phyloP scores from a whole-genome alignment of 2,888 invertebrate species.

The Pterobdella sp. region DNA sequence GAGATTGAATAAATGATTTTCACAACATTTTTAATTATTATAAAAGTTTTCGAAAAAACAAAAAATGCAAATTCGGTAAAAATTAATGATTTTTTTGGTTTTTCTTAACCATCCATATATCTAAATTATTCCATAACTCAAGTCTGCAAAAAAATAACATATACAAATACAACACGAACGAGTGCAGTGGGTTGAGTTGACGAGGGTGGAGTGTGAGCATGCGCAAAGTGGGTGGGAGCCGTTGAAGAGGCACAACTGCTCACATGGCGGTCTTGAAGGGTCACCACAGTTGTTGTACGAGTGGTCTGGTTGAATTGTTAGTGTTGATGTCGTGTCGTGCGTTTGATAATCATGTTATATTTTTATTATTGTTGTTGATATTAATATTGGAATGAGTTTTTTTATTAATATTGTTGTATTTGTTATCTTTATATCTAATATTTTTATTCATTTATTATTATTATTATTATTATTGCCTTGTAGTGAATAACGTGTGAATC shows the following conservation, averaged over 20 bases:
- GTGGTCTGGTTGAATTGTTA: neutral
- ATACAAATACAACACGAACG: conserved; percentile 46
- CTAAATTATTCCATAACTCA: too few relatives aligned
- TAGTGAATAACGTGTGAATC: too few relatives aligned
- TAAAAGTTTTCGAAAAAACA: neutral
- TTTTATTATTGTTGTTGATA: neutral
- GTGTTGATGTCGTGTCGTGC: neutral
- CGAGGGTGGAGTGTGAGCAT: conserved; percentile 73
- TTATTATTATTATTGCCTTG: neutral
- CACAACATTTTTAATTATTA: neutral
- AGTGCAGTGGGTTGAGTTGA: conserved; percentile 64
- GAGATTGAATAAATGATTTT: conserved; percentile 24
- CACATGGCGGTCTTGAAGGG: conserved; percentile 65
- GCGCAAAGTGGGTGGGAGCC: conserved; percentile 57
- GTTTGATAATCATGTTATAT: neutral
- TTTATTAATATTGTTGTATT: neutral
- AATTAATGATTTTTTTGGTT: too few relatives aligned
- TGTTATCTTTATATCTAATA: too few relatives aligned
- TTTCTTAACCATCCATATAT: too few relatives aligned
- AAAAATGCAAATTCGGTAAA: too few relatives aligned
- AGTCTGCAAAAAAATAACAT: conserved; percentile 8
- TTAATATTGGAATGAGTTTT: neutral
- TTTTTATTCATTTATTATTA: neutral
- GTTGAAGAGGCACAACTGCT: conserved; percentile 66
- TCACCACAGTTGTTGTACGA: conserved; percentile 59